Conservation (phyloP, 2,113 vertebrate species). For the Vicugna pacos region DNA sequence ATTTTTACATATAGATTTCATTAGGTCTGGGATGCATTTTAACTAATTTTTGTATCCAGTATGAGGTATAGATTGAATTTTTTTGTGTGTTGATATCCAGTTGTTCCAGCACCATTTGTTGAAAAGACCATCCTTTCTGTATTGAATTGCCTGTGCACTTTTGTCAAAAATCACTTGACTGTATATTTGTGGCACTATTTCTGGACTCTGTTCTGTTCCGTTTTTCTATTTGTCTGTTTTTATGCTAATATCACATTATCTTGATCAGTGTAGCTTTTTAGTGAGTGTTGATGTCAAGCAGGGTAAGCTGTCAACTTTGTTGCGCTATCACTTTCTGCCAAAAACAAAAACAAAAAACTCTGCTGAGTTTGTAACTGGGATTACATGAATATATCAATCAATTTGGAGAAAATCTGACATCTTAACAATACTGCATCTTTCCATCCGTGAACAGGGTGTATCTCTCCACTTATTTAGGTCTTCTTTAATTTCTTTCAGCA, state of each 20-base stretch:
- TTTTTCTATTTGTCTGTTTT: too few relatives aligned
- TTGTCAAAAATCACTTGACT: too few relatives aligned
- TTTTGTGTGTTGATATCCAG: neutral
- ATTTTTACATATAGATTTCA: neutral
- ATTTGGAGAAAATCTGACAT: too few relatives aligned
- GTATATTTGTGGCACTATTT: too few relatives aligned
- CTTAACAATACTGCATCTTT: too few relatives aligned
- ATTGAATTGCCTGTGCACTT: too few relatives aligned
- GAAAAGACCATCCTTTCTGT: too few relatives aligned
- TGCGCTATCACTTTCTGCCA: neutral
- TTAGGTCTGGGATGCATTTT: neutral
- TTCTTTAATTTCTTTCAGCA: neutral
- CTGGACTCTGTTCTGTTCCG: too few relatives aligned
- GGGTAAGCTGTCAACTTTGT: neutral
- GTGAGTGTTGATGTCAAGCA: neutral
- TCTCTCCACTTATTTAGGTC: neutral
- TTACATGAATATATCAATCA: neutral
- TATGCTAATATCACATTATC: neutral
- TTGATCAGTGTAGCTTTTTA: neutral
- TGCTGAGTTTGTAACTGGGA: neutral
- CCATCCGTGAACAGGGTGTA: too few relatives aligned
- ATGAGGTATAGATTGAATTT: neutral
- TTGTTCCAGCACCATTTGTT: neutral
- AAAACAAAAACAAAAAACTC: neutral
- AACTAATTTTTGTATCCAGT: slow-evolving; percentile 6